These are phyloP conservation scores for Gnathonemus longibarbis DNA, from an alignment of 2,113 vertebrate genomes.

Conservation along the genomic window DNA sequence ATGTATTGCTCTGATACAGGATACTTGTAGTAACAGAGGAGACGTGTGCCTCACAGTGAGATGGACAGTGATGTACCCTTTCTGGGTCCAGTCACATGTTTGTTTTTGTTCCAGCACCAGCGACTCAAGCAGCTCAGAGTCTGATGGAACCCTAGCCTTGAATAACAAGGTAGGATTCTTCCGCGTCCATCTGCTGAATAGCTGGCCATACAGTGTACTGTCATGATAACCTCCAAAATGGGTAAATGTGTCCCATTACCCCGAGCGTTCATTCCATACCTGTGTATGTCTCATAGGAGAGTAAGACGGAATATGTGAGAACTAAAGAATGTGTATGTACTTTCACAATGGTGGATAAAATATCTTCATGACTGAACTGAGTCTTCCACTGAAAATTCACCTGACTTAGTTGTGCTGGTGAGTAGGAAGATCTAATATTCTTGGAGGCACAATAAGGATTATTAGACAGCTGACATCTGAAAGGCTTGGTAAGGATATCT, in stretches of 20 bases:
- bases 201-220: background rate
- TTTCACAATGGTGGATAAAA: background rate
- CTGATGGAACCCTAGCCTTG: conserved; percentile 42
- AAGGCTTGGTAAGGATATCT: background rate
- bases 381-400: background rate
- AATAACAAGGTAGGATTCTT: conserved; percentile 44
- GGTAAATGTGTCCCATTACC: background rate
- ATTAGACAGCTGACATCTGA: background rate
- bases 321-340: background rate
- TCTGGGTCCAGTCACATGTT: background rate
- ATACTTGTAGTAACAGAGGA: background rate
- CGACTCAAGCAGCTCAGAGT: conserved; percentile 59
- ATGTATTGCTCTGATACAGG: background rate
- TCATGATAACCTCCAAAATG: background rate
- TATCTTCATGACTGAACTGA: background rate
- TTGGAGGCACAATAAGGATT: background rate
- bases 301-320: background rate
- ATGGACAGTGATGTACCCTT: background rate
- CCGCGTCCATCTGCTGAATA: background rate
- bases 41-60: background rate
- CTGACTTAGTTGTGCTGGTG: background rate
- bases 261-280: background rate
- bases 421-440: background rate
- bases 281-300: background rate
- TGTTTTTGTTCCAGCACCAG: conserved; percentile 46